Evolutionary conservation across 2,888 invertebrate species (phyloP).

Genomic region (Nomada goodeniana): DNA sequence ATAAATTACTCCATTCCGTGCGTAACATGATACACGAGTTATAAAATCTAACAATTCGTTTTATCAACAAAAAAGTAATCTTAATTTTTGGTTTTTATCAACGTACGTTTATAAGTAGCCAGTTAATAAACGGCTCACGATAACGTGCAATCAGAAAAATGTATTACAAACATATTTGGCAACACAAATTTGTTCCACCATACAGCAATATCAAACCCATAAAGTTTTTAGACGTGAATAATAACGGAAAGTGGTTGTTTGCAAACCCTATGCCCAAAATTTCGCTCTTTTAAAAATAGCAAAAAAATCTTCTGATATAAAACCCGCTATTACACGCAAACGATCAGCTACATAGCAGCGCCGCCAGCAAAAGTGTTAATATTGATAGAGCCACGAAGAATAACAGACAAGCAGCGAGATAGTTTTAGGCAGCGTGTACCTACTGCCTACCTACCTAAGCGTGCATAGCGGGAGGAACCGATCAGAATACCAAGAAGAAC

Average conservation of each 20-base stretch:
- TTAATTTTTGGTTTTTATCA: too few species aligned
- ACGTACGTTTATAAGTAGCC: too few species aligned
- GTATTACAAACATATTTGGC: too few species aligned
- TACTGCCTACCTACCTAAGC: conserved; percentile 29
- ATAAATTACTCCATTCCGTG: conserved; percentile 1
- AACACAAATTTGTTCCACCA: too few species aligned
- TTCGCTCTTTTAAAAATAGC: background rate
- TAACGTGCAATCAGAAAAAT: too few species aligned
- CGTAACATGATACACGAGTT: background rate
- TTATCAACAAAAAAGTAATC: too few species aligned
- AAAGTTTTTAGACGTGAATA: background rate
- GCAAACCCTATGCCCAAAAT: background rate
- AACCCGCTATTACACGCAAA: background rate
- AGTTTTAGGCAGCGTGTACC: conserved; percentile 41
- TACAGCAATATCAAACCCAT: too few species aligned
- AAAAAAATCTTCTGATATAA: background rate
- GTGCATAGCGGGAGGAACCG: conserved; percentile 50
- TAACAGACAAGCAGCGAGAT: conserved; percentile 42
- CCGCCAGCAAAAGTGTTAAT: conserved; percentile 37
- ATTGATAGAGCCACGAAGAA: conserved; percentile 47
- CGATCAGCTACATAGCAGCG: background rate
- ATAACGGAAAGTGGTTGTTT: background rate
- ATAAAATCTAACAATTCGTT: too few species aligned
- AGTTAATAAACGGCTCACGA: too few species aligned
- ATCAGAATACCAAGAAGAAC: conserved; percentile 38